Evolutionary conservation across 2,888 invertebrate genomes (phyloP).

Genomic region (Brachypalpus laphriformis): DNA sequence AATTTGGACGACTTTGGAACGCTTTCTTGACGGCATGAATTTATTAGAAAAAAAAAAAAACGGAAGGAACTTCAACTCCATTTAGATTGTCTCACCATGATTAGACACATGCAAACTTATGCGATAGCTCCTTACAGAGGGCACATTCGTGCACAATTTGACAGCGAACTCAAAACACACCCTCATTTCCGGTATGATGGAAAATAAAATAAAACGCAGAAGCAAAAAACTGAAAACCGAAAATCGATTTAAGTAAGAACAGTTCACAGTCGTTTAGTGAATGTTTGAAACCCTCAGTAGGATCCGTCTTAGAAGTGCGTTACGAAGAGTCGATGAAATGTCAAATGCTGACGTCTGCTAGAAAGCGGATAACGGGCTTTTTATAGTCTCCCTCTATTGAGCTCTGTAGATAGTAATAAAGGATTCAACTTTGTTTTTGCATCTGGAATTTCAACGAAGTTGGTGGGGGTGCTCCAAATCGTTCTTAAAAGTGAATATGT

Average conservation of each 20-base stretch:
- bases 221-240: not conserved
- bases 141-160: conserved; percentile 27
- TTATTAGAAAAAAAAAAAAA: not conserved
- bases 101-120: conserved; percentile 10
- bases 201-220: not conserved
- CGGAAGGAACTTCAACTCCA: conserved; percentile 7
- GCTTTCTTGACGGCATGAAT: not conserved
- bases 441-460: no score
- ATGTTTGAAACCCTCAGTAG: conserved; percentile 12
- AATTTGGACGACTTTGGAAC: not conserved
- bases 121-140: not conserved
- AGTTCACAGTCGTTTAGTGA: conserved; percentile 12
- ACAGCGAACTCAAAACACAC: not conserved
- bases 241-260: conserved; percentile 14
- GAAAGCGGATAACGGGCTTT: conserved; percentile 11
- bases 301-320: not conserved
- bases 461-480: no score
- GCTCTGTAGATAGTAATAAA: not conserved
- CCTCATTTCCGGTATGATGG: not conserved
- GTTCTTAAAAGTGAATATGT: no score
- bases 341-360: conserved; percentile 19
- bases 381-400: not conserved
- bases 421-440: conserved; percentile 22
- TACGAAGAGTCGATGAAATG: not conserved
- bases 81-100: not conserved